Conservation (phyloP, 2,888 invertebrate genomes). For the Miltochrista miniata region DNA sequence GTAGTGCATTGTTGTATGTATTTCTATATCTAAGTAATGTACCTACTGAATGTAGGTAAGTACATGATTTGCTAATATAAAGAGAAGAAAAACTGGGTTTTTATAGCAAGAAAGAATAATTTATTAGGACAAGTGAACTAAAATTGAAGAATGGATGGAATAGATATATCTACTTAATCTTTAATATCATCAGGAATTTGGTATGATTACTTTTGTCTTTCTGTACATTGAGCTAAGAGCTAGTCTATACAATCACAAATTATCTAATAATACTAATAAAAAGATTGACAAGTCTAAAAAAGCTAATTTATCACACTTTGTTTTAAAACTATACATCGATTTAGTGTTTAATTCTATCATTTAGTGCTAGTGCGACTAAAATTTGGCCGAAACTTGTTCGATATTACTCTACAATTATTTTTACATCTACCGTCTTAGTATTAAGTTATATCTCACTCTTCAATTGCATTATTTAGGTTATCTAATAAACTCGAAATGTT, state of each 20-base stretch:
- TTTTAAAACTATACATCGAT: slow-evolving; percentile 35
- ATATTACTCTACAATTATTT: slow-evolving; percentile 14
- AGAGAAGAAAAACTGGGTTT: too few relatives aligned
- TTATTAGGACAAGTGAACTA: slow-evolving; percentile 8
- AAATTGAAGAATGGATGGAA: slow-evolving; percentile 42
- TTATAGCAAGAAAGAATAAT: background rate
- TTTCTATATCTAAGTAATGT: too few relatives aligned
- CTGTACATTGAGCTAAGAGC: slow-evolving; percentile 47
- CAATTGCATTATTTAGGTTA: slow-evolving; percentile 27
- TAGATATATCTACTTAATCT: slow-evolving; percentile 23
- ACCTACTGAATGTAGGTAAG: too few relatives aligned
- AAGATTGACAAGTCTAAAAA: slow-evolving; percentile 38
- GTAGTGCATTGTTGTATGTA: too few relatives aligned
- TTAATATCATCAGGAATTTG: slow-evolving; percentile 21
- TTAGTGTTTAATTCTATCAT: slow-evolving; percentile 14
- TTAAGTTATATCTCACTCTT: slow-evolving; percentile 51
- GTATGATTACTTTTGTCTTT: slow-evolving; percentile 47
- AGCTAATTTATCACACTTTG: slow-evolving; percentile 59
- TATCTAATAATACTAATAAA: slow-evolving; percentile 32
- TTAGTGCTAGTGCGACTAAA: slow-evolving; percentile 24
- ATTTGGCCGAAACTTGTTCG: slow-evolving; percentile 25
- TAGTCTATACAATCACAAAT: slow-evolving; percentile 36
- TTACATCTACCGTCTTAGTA: slow-evolving; percentile 16
- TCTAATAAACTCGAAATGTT: background rate
- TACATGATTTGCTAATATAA: too few relatives aligned